These are phyloP conservation scores for Chondrosia reniformis DNA, from an alignment of 37 sponge, comb jelly and placozoan genomes.

Conservation along the genomic window DNA sequence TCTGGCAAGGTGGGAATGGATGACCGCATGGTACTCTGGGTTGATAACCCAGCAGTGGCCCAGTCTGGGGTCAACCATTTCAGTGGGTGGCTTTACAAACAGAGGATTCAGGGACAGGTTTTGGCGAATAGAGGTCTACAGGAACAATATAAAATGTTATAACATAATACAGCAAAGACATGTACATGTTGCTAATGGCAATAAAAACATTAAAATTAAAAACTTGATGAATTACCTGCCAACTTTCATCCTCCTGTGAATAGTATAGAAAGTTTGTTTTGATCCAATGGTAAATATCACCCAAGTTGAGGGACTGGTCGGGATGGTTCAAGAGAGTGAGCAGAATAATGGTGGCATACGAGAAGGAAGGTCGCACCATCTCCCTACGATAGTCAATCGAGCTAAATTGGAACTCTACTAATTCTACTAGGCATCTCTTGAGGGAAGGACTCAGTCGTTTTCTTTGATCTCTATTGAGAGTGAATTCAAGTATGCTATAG, in stretches of 20 bases:
- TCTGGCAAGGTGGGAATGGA: constrained; percentile 19
- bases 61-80: constrained; percentile 32
- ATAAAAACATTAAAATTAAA: neutral
- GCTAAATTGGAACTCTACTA: neutral
- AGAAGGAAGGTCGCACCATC: neutral
- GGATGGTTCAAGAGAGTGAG: constrained; percentile 15
- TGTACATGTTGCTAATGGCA: neutral
- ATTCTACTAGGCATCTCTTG: constrained; percentile 5
- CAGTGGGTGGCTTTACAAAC: constrained; percentile 31
- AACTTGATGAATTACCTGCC: too few relatives aligned
- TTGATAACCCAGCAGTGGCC: constrained; percentile 43
- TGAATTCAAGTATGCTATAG: constrained; percentile 8
- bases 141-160: too few relatives aligned
- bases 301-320: constrained; percentile 39
- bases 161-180: too few relatives aligned
- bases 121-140: constrained; percentile 74
- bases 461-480: neutral
- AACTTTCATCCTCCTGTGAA: constrained; percentile 64
- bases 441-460: constrained; percentile 6
- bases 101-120: constrained; percentile 59
- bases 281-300: constrained; percentile 88
- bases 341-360: constrained; percentile 13
- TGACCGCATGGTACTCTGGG: constrained; percentile 12
- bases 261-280: constrained; percentile 86
- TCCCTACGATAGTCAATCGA: neutral